A percentile compares a stretch with the other conserved stretches of the same genome.
Evolutionary conservation across 2,888 invertebrate species (phyloP).

Genomic region (Dendrolimus houi): DNA sequence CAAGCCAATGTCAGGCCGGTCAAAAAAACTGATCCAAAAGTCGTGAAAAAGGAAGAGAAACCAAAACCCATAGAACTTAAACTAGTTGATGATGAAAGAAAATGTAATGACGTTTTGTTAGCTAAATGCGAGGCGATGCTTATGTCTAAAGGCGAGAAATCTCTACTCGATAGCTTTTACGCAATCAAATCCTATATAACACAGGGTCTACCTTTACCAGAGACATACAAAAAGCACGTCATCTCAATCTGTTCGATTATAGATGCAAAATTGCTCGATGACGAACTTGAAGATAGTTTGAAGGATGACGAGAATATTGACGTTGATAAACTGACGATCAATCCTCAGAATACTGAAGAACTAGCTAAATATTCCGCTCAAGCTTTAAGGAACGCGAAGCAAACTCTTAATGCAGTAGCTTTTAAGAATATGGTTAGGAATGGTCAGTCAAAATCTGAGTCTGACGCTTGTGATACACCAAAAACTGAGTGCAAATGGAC

Average conservation of each 20-base stretch:
- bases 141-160: slow-evolving; percentile 54
- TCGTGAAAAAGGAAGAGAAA: slow-evolving; percentile 22
- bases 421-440: slow-evolving; percentile 51
- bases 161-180: slow-evolving; percentile 55
- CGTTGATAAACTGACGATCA: slow-evolving; percentile 22
- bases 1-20: slow-evolving; percentile 38
- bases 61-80: slow-evolving; percentile 1
- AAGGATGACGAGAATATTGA: slow-evolving; percentile 25
- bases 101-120: slow-evolving; percentile 45
- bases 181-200: slow-evolving; percentile 59
- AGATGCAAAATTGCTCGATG: slow-evolving; percentile 52
- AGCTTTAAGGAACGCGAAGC: slow-evolving; percentile 54
- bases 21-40: slow-evolving; percentile 34
- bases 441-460: slow-evolving; percentile 52
- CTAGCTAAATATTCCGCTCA: slow-evolving; percentile 61
- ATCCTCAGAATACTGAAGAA: slow-evolving; percentile 44
- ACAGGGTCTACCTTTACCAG: slow-evolving; percentile 55
- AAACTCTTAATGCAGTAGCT: slow-evolving; percentile 56
- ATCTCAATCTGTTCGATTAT: slow-evolving; percentile 58
- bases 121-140: slow-evolving; percentile 59
- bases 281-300: slow-evolving; percentile 40
- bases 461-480: slow-evolving; percentile 55
- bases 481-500: slow-evolving; percentile 63
- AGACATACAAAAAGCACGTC: slow-evolving; percentile 58
- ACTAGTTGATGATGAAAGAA: slow-evolving; percentile 20